Percentiles rank a stretch among this genome's conserved stretches.
These are phyloP conservation scores for Cyprinodon diabolis DNA, from an alignment of 2,797 vertebrate genomes.

Conservation along the genomic window DNA sequence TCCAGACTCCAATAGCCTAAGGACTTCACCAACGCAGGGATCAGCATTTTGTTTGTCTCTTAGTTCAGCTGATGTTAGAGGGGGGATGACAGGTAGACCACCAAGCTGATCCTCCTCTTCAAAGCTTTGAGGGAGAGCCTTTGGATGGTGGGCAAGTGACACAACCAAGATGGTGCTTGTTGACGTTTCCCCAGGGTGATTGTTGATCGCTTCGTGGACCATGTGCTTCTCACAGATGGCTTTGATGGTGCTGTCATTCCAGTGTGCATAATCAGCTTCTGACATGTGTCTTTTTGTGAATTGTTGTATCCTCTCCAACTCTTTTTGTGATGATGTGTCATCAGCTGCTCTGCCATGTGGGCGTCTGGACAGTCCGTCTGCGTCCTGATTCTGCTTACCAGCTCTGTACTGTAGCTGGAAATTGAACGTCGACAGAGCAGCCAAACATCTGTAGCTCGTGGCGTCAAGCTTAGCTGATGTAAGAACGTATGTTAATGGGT, in stretches of 20 bases:
- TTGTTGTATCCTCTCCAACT: no score
- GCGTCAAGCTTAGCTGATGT: no score
- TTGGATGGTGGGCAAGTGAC: no score
- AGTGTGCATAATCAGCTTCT: no score
- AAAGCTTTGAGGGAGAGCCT: conserved; percentile 1
- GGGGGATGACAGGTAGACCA: conserved; percentile 4
- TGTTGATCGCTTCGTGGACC: neutral
- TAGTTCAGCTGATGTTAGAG: neutral
- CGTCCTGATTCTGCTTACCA: neutral
- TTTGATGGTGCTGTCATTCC: no score
- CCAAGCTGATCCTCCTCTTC: conserved; percentile 6
- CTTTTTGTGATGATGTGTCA: neutral
- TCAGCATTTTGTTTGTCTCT: conserved; percentile 1
- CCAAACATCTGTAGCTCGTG: no score
- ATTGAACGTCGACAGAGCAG: neutral
- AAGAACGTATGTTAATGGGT: no score
- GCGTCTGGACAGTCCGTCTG: neutral
- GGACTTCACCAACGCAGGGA: neutral
- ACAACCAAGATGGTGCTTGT: neutral
- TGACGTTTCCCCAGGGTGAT: neutral
- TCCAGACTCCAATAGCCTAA: no score
- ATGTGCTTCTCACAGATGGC: conserved; percentile 11
- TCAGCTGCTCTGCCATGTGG: neutral
- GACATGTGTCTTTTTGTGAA: no score
- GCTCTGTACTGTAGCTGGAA: neutral